Evolutionary conservation across 2,797 vertebrate genomes (phyloP).

Genomic region (Pseudochromis fuscus): DNA sequence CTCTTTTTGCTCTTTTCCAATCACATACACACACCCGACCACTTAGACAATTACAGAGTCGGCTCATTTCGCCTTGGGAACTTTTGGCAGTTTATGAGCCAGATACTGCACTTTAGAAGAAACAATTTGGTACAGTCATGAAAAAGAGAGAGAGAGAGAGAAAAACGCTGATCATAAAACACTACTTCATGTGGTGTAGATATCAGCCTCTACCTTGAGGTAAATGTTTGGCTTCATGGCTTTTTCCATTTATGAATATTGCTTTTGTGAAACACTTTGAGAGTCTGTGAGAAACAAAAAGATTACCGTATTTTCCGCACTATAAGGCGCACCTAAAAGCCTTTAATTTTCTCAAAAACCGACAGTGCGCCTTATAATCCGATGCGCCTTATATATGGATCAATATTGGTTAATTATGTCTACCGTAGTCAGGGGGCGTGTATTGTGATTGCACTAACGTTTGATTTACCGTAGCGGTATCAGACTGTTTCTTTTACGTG

Average conservation of each 20-base stretch:
- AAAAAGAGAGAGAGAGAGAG: conserved; percentile 58
- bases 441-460: no score
- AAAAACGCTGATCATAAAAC: conserved; percentile 55
- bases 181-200: conserved; percentile 5
- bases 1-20: conserved; percentile 50
- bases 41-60: conserved; percentile 69
- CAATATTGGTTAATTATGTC: no score
- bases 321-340: no score
- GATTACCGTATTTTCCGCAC: not conserved
- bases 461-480: no score
- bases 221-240: conserved; percentile 17
- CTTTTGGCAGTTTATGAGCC: conserved; percentile 66
- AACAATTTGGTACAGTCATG: conserved; percentile 56
- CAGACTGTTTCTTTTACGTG: no score
- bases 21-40: conserved; percentile 49
- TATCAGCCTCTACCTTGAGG: conserved; percentile 33
- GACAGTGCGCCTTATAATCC: no score
- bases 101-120: conserved; percentile 66
- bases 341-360: no score
- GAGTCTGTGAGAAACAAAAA: conserved; percentile 7
- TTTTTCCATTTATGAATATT: conserved; percentile 43
- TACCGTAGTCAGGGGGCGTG: no score
- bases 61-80: conserved; percentile 61
- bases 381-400: no score
- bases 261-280: conserved; percentile 6